A percentile compares a stretch with the other conserved stretches of the same genome.
Evolutionary conservation across 2,113 vertebrate species (phyloP).

Genomic region (Delphinapterus leucas): DNA sequence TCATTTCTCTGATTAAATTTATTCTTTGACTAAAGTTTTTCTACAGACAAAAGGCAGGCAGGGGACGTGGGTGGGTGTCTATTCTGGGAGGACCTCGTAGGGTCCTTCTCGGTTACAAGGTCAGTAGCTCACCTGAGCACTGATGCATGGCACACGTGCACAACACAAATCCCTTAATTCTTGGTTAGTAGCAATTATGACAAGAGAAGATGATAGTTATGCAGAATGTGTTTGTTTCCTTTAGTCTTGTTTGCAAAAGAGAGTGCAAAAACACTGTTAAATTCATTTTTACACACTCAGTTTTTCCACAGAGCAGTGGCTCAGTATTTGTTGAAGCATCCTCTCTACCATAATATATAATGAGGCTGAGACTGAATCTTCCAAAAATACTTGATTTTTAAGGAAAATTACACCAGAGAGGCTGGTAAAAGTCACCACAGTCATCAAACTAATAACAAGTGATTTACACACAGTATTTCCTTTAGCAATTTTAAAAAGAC

Average conservation of each 20-base stretch:
- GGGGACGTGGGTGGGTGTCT: not conserved
- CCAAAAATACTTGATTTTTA: constrained; percentile 31
- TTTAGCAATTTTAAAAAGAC: constrained; percentile 39
- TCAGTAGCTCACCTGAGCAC: not conserved
- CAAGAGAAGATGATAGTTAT: not conserved
- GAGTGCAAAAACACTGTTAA: not conserved
- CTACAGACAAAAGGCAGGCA: not conserved
- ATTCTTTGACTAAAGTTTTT: not conserved
- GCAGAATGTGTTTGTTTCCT: not conserved
- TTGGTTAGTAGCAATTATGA: not conserved
- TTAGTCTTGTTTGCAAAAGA: not conserved
- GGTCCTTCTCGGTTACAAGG: not conserved
- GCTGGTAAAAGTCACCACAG: constrained; percentile 34
- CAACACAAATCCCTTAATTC: not conserved
- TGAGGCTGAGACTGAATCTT: not conserved
- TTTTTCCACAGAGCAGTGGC: not conserved
- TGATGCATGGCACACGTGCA: not conserved
- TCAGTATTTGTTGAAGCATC: not conserved
- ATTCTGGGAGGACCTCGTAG: not conserved
- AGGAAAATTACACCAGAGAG: constrained; percentile 31
- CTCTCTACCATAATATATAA: not conserved
- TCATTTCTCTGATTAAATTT: too few species aligned
- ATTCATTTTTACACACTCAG: not conserved
- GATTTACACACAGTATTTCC: constrained; percentile 43
- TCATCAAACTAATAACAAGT: constrained; percentile 49